Percentiles rank a stretch among this genome's conserved stretches.
Conservation (phyloP, 92 coral and sea anemone genomes). For the Actinostola sp. region DNA sequence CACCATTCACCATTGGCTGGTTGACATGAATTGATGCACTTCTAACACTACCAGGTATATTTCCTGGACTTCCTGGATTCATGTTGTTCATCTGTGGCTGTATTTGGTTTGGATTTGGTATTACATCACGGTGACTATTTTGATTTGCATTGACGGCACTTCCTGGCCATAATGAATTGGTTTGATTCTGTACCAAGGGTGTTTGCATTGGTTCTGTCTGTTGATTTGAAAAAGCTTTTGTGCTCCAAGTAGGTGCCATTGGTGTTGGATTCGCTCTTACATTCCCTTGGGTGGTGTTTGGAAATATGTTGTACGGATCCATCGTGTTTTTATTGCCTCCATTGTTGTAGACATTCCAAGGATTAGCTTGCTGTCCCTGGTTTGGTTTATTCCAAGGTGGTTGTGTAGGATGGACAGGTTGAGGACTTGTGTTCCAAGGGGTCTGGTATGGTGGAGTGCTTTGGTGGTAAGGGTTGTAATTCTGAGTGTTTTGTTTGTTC, state of each 20-base stretch:
- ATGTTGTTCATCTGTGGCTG: neutral
- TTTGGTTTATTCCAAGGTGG: conserved; percentile 13
- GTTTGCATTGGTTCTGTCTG: neutral
- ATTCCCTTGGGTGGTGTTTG: conserved; percentile 8
- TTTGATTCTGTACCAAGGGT: conserved; percentile 1
- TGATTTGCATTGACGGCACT: neutral
- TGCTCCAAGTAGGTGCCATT: neutral
- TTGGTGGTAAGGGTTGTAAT: conserved; percentile 11
- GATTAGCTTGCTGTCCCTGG: conserved; percentile 6
- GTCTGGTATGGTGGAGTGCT: conserved; percentile 21
- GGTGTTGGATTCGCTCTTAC: neutral
- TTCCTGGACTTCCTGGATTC: conserved; percentile 13
- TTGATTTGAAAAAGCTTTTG: neutral
- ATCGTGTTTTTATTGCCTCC: too few relatives aligned
- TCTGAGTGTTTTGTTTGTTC: conserved; percentile 9
- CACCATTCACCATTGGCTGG: conserved; percentile 18
- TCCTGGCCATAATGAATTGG: neutral
- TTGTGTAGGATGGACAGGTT: conserved; percentile 19
- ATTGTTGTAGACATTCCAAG: conserved; percentile 23
- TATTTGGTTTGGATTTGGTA: conserved; percentile 7
- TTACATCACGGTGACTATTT: conserved; percentile 3
- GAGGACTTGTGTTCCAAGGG: conserved; percentile 23
- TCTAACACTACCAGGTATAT: neutral
- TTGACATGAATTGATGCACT: too few relatives aligned
- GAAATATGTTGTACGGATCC: neutral